A percentile compares a stretch with the other conserved stretches of the same genome.
These are phyloP conservation scores for Eupithecia vulgata DNA, from an alignment of 2,888 invertebrate species.

Conservation along the genomic window DNA sequence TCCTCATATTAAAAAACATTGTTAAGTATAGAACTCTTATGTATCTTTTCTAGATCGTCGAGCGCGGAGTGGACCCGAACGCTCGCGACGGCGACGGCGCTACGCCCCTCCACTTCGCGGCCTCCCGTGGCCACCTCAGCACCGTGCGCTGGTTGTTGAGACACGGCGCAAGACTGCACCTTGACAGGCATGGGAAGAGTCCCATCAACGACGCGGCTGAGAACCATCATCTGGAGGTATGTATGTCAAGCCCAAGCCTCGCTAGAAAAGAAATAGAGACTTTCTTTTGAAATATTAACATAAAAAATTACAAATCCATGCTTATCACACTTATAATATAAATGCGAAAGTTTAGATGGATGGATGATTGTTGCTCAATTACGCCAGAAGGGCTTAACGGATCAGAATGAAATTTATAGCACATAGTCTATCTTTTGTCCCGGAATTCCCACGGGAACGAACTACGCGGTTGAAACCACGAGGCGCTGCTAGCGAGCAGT, in stretches of 20 bases:
- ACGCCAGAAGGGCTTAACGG: no score
- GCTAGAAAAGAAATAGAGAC: not conserved
- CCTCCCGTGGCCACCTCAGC: slow-evolving; percentile 91
- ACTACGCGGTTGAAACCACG: no score
- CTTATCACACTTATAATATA: no score
- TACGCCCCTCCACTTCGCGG: slow-evolving; percentile 94
- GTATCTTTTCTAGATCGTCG: slow-evolving; percentile 85
- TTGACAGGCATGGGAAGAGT: slow-evolving; percentile 94
- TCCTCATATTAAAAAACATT: not conserved
- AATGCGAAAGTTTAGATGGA: no score
- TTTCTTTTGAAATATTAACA: no score
- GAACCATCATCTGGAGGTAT: slow-evolving; percentile 94
- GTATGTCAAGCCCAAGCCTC: slow-evolving; percentile 68
- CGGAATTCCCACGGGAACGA: no score
- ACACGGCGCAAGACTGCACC: slow-evolving; percentile 91
- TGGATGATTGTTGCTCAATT: no score
- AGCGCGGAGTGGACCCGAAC: slow-evolving; percentile 93
- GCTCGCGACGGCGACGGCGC: slow-evolving; percentile 94
- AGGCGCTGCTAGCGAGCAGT: no score
- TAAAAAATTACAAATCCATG: no score
- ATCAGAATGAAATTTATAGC: no score
- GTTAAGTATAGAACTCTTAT: not conserved
- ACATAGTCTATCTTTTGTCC: no score
- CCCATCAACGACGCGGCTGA: slow-evolving; percentile 96
- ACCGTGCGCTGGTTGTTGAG: slow-evolving; percentile 93